These are phyloP conservation scores for Hylaeus anthracinus DNA, from an alignment of 1,140 invertebrate species.

Conservation along the genomic window DNA sequence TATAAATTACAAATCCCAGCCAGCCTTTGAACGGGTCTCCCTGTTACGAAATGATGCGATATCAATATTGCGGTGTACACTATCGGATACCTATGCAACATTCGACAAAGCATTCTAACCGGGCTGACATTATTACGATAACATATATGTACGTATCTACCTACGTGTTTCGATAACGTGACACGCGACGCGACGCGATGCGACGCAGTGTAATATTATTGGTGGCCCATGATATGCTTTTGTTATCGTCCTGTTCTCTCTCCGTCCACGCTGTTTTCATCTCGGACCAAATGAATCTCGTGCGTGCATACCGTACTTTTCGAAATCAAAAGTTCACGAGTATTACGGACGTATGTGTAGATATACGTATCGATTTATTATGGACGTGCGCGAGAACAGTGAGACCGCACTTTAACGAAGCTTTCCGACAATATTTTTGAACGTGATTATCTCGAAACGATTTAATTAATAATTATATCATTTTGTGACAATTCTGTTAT, in stretches of 20 bases:
- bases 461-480: too few relatives aligned
- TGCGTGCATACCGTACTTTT: conserved; percentile 1
- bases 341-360: too few relatives aligned
- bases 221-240: not conserved
- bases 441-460: too few relatives aligned
- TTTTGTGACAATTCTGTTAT: too few relatives aligned
- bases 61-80: conserved; percentile 47
- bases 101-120: conserved; percentile 48
- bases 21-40: conserved; percentile 33
- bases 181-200: conserved; percentile 26
- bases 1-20: conserved; percentile 42
- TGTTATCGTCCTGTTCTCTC: conserved; percentile 22
- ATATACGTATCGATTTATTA: too few relatives aligned
- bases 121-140: conserved; percentile 37
- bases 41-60: conserved; percentile 40
- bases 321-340: not conserved
- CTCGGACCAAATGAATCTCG: conserved; percentile 28
- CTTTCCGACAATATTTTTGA: too few relatives aligned
- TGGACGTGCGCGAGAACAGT: too few relatives aligned
- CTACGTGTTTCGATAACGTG: conserved; percentile 29
- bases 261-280: conserved; percentile 22
- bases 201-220: conserved; percentile 34
- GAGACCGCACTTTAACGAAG: too few relatives aligned
- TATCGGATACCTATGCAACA: conserved; percentile 15
- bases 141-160: not conserved